These are phyloP conservation scores for Hydraecia micacea DNA, from an alignment of 2,888 invertebrate species.

Conservation along the genomic window DNA sequence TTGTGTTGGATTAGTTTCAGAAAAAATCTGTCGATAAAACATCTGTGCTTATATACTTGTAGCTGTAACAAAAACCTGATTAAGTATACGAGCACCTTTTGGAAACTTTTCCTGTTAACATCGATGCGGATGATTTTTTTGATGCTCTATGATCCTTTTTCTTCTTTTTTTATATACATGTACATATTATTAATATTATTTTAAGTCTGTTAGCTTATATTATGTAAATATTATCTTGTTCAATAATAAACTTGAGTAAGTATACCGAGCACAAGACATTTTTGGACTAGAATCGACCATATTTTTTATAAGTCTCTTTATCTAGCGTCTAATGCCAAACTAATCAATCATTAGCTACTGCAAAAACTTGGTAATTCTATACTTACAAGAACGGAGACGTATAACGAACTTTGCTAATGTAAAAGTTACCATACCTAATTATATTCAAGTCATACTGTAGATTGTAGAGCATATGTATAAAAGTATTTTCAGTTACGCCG, in stretches of 20 bases:
- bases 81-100: neutral
- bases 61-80: neutral
- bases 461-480: neutral
- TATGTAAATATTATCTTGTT: too few species aligned
- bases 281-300: neutral
- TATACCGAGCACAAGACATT: neutral
- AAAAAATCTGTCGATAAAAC: neutral
- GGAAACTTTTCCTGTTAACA: neutral
- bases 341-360: slow-evolving; percentile 1
- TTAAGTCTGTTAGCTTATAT: too few species aligned
- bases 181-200: too few species aligned
- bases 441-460: neutral
- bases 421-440: neutral
- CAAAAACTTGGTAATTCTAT: slow-evolving; percentile 2
- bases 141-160: neutral
- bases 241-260: too few species aligned
- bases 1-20: neutral
- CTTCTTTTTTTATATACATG: neutral
- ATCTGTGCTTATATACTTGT: neutral
- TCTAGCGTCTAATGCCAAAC: neutral
- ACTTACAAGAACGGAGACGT: neutral
- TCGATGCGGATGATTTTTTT: neutral
- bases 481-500: neutral
- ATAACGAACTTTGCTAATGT: neutral
- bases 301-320: neutral